Conservation (phyloP, 2,888 invertebrate species). For the Chelonus formosanus region DNA sequence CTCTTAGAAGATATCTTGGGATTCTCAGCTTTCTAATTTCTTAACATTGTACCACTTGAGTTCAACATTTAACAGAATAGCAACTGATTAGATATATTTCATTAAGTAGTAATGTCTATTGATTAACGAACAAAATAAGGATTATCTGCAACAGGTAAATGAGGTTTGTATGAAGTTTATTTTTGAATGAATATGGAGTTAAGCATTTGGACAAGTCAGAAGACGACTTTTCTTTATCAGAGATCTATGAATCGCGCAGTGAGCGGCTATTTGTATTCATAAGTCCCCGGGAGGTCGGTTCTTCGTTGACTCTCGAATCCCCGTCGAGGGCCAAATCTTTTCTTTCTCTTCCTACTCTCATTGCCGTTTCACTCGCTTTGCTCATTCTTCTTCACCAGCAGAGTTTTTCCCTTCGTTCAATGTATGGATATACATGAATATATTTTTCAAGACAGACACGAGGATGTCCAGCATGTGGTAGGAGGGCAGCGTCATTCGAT, state of each 20-base stretch:
- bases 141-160: constrained; percentile 18
- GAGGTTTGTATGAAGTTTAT: not conserved
- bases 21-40: not conserved
- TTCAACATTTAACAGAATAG: constrained; percentile 20
- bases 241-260: constrained; percentile 64
- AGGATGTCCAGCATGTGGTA: constrained; percentile 26
- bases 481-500: constrained; percentile 45
- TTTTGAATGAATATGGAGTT: constrained; percentile 13
- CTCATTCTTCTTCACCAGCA: constrained; percentile 19
- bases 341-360: constrained; percentile 30
- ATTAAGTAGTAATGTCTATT: constrained; percentile 29
- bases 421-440: constrained; percentile 12
- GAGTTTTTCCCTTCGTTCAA: constrained; percentile 10
- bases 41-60: not conserved
- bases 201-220: constrained; percentile 42
- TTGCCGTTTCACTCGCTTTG: constrained; percentile 21
- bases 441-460: constrained; percentile 15
- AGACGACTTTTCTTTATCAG: constrained; percentile 57
- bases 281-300: constrained; percentile 65
- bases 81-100: not conserved
- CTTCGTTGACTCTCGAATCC: constrained; percentile 39
- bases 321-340: constrained; percentile 32
- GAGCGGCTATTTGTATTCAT: constrained; percentile 66
- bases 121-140: constrained; percentile 42
- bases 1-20: constrained; percentile 16